Conservation (phyloP, 2,797 vertebrate species). For the Pseudomugil tenellus region DNA sequence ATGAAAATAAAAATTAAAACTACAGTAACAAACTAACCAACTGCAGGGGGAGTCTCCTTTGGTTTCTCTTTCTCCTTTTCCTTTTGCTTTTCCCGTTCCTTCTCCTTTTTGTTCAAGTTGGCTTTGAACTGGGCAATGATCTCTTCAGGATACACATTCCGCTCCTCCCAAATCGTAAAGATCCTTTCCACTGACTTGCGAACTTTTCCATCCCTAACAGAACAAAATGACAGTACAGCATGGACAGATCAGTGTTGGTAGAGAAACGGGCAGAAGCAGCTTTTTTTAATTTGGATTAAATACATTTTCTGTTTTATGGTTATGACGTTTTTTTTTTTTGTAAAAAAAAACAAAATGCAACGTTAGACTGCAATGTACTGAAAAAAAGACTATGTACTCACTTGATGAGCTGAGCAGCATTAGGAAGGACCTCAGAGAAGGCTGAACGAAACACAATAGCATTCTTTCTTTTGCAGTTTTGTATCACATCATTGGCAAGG, state of each 20-base stretch:
- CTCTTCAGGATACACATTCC: constrained; percentile 94
- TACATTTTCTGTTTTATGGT: background rate
- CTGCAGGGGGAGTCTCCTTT: constrained; percentile 53
- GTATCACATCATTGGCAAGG: constrained; percentile 97
- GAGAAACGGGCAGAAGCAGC: background rate
- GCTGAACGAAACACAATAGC: constrained; percentile 91
- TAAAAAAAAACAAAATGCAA: background rate
- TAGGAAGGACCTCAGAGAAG: constrained; percentile 93
- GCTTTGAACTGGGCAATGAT: constrained; percentile 89
- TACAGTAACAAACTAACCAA: constrained; percentile 61
- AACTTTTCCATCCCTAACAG: constrained; percentile 90
- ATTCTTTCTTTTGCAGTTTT: constrained; percentile 98
- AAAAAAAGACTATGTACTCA: constrained; percentile 73
- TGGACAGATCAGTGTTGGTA: background rate
- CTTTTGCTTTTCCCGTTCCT: constrained; percentile 69
- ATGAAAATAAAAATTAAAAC: background rate
- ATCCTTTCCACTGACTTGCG: constrained; percentile 94
- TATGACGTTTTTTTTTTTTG: background rate
- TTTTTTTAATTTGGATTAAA: background rate
- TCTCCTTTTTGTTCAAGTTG: constrained; percentile 87
- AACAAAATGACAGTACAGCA: constrained; percentile 14
- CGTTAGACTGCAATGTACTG: background rate
- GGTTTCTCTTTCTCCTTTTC: constrained; percentile 60
- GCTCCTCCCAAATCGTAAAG: constrained; percentile 97
- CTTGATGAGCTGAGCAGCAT: constrained; percentile 92